These are phyloP conservation scores for Musca vetustissima DNA, from an alignment of 1,140 invertebrate genomes.

Conservation along the genomic window DNA sequence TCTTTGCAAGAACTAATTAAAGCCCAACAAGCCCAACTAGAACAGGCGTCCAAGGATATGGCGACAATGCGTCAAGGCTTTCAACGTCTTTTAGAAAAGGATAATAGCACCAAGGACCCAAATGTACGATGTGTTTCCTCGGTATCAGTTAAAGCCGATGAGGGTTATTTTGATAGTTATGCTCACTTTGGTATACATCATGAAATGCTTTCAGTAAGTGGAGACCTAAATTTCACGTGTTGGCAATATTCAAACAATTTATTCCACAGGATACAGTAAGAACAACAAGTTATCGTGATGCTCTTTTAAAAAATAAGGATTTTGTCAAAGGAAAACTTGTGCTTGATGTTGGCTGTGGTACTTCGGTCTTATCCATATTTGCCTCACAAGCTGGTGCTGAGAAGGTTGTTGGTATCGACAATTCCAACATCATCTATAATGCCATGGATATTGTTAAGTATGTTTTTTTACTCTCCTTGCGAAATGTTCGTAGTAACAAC, in stretches of 20 bases:
- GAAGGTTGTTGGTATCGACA: conserved; percentile 90
- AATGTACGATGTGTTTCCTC: conserved; percentile 35
- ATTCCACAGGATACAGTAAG: conserved; percentile 84
- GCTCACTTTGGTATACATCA: conserved; percentile 98
- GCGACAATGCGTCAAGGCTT: conserved; percentile 65
- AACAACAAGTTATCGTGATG: conserved; percentile 90
- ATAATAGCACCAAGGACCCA: conserved; percentile 37
- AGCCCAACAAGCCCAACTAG: conserved; percentile 58
- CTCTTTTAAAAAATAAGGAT: conserved; percentile 81
- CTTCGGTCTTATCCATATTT: conserved; percentile 94
- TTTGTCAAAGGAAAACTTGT: conserved; percentile 77
- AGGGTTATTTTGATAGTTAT: conserved; percentile 93
- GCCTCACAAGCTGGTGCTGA: conserved; percentile 89
- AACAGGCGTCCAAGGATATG: conserved; percentile 66
- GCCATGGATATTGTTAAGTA: conserved; percentile 76
- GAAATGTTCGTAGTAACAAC: too few species aligned
- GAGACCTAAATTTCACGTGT: too few species aligned
- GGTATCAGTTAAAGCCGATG: conserved; percentile 63
- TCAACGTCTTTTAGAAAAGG: conserved; percentile 55
- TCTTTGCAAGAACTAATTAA: conserved; percentile 56
- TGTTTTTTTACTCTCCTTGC: not conserved
- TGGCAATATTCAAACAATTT: too few species aligned
- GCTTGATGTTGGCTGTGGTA: conserved; percentile 92
- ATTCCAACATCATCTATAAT: conserved; percentile 80
- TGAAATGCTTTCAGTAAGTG: conserved; percentile 82